Percentiles rank a stretch among this genome's conserved stretches.
Evolutionary conservation across 2,888 invertebrate genomes (phyloP).

Genomic region (Myopa tessellatipennis): DNA sequence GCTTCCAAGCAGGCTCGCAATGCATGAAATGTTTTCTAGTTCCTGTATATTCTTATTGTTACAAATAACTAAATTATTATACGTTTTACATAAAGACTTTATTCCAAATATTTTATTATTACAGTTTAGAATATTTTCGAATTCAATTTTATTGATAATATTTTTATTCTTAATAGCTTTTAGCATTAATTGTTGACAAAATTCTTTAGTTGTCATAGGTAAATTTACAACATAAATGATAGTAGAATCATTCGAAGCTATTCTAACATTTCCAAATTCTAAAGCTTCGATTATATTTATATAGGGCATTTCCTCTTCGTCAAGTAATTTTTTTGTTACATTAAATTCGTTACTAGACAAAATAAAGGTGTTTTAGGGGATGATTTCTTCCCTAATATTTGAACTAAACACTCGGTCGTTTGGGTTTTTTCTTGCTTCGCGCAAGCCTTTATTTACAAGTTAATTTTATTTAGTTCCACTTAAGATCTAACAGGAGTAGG

Average conservation of each 20-base stretch:
- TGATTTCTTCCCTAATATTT: too few species aligned
- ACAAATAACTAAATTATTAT: too few species aligned
- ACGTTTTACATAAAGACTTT: not conserved
- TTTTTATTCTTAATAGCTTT: constrained; percentile 44
- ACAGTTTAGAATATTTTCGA: constrained; percentile 39
- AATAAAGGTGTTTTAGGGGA: constrained; percentile 34
- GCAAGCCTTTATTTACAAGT: too few species aligned
- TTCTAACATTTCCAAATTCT: constrained; percentile 46
- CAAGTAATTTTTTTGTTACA: constrained; percentile 40
- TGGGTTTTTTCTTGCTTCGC: too few species aligned
- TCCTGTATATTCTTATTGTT: not conserved
- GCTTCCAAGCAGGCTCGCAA: constrained; percentile 31
- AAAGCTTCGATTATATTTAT: constrained; percentile 46
- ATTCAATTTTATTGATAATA: constrained; percentile 9
- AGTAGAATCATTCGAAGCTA: not conserved
- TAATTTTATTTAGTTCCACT: too few species aligned
- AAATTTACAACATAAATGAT: constrained; percentile 47
- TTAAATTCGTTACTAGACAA: constrained; percentile 44
- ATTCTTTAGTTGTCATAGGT: constrained; percentile 41
- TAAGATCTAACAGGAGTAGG: too few species aligned
- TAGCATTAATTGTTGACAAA: constrained; percentile 40
- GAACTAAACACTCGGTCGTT: too few species aligned
- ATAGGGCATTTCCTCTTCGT: constrained; percentile 42
- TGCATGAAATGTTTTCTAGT: not conserved
- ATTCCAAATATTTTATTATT: constrained; percentile 38